Conservation (phyloP, 2,113 vertebrate species). For the Oreotragus oreotragus region DNA sequence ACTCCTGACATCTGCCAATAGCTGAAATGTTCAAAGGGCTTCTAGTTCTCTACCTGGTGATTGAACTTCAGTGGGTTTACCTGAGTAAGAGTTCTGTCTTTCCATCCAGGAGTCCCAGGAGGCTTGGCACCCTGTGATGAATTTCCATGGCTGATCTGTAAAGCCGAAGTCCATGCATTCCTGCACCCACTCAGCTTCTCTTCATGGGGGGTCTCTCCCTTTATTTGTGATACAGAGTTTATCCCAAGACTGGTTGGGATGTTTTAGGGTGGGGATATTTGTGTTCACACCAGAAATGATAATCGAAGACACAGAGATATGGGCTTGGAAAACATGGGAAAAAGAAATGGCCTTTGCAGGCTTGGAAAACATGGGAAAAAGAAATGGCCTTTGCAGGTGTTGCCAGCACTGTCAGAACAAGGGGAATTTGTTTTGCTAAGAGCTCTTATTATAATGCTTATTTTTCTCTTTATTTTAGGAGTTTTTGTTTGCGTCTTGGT, state of each 20-base stretch:
- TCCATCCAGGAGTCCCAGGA: accelerated
- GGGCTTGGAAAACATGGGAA: not conserved
- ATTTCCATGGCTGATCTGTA: not conserved
- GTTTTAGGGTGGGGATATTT: not conserved
- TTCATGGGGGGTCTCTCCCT: not conserved
- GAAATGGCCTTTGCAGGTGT: not conserved
- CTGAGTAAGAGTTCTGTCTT: slow-evolving; percentile 63
- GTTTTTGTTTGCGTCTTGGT: not conserved
- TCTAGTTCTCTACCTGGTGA: slow-evolving; percentile 53
- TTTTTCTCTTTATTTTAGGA: not conserved
- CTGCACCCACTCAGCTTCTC: not conserved
- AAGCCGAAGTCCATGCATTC: not conserved
- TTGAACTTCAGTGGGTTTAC: not conserved
- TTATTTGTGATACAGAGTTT: not conserved
- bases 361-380: not conserved
- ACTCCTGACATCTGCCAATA: not conserved
- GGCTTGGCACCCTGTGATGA: not conserved
- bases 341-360: not conserved
- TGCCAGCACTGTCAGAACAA: not conserved
- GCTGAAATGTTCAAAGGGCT: slow-evolving; percentile 47
- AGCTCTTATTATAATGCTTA: not conserved
- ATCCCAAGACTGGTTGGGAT: not conserved
- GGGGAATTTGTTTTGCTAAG: not conserved
- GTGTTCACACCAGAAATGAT: not conserved
- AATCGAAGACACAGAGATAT: not conserved